phyloP scores from a whole-genome alignment of 1,140 invertebrate species.

The Zaprionus ornatus region DNA sequence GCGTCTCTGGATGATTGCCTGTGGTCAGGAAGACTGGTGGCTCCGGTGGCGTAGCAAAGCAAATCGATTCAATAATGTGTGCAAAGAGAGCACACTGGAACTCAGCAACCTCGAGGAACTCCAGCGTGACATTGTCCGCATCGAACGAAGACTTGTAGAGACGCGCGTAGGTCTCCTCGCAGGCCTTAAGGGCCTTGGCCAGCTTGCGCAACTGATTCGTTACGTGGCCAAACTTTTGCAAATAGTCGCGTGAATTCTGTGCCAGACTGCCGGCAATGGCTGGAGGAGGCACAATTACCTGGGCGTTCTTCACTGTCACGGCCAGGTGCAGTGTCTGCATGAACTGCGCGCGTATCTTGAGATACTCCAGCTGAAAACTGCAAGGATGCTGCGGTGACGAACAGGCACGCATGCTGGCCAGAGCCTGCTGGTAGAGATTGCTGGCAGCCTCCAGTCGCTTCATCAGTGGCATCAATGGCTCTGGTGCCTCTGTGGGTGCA shows the following conservation, averaged over 20 bases:
- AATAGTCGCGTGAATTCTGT: slow-evolving; percentile 90
- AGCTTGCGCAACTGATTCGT: slow-evolving; percentile 88
- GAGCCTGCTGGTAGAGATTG: slow-evolving; percentile 87
- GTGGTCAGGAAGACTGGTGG: slow-evolving; percentile 71
- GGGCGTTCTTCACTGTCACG: slow-evolving; percentile 90
- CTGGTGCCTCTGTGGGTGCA: slow-evolving; percentile 38
- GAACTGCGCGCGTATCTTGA: slow-evolving; percentile 90
- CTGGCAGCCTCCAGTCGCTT: slow-evolving; percentile 87
- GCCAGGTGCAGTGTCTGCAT: slow-evolving; percentile 91
- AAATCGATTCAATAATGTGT: slow-evolving; percentile 80
- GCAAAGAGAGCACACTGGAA: slow-evolving; percentile 78
- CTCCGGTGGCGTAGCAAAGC: slow-evolving; percentile 77
- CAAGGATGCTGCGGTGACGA: slow-evolving; percentile 78
- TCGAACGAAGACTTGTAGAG: slow-evolving; percentile 97
- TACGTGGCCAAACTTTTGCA: slow-evolving; percentile 92
- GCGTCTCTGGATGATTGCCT: slow-evolving; percentile 78
- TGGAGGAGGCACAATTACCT: slow-evolving; percentile 95
- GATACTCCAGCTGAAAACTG: slow-evolving; percentile 91
- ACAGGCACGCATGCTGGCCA: slow-evolving; percentile 89
- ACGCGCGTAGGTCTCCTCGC: slow-evolving; percentile 91
- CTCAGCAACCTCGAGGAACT: slow-evolving; percentile 89
- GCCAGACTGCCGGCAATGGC: slow-evolving; percentile 94
- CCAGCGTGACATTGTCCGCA: slow-evolving; percentile 93
- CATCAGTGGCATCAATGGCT: slow-evolving; percentile 83
- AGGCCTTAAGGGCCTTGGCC: slow-evolving; percentile 89